phyloP scores from a whole-genome alignment of 2,888 invertebrate genomes.

The Tridacna crocea region DNA sequence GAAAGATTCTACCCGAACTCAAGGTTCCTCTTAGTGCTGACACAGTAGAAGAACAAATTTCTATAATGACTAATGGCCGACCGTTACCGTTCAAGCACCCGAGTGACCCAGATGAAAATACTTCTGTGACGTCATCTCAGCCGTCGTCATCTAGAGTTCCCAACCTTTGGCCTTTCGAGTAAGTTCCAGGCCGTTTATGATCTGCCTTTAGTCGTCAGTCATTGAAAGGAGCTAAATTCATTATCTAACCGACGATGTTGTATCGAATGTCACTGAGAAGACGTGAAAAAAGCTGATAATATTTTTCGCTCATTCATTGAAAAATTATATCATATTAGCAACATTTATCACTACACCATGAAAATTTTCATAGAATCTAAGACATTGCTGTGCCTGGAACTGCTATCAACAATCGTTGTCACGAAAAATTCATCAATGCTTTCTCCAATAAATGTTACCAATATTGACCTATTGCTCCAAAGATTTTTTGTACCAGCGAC shows the following conservation, averaged over 20 bases:
- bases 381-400: too few species aligned
- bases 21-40: conserved; percentile 61
- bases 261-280: too few species aligned
- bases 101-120: not conserved
- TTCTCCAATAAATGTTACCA: too few species aligned
- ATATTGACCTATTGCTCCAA: too few species aligned
- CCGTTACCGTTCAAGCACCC: conserved; percentile 62
- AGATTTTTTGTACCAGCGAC: too few species aligned
- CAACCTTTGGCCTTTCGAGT: conserved; percentile 57
- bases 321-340: too few species aligned
- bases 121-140: conserved; percentile 1
- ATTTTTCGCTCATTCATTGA: too few species aligned
- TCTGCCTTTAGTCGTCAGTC: not conserved
- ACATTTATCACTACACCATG: too few species aligned
- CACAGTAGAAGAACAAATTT: conserved; percentile 48
- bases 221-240: not conserved
- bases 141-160: conserved; percentile 42
- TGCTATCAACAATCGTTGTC: too few species aligned
- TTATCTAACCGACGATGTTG: not conserved
- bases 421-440: too few species aligned
- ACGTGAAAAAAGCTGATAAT: too few species aligned
- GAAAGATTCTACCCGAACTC: conserved; percentile 69
- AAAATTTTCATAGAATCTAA: too few species aligned
- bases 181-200: not conserved
- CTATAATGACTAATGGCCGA: conserved; percentile 59